Evolutionary conservation across 2,888 invertebrate genomes (phyloP).

Genomic region (Sycophila texana): DNA sequence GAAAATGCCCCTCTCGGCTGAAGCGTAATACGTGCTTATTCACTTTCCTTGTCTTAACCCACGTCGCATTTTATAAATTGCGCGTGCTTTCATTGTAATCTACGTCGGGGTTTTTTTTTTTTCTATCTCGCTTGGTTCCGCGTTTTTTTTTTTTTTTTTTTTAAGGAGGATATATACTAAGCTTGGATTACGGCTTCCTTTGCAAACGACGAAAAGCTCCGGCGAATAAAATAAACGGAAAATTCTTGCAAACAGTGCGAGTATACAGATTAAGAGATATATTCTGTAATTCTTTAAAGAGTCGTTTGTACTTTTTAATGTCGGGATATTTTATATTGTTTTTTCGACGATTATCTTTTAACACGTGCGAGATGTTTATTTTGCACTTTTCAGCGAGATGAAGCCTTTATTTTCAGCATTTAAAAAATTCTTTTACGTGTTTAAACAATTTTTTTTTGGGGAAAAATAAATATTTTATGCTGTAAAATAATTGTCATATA

Average conservation of each 20-base stretch:
- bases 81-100: conserved; percentile 10
- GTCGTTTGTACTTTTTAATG: not conserved
- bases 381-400: not conserved
- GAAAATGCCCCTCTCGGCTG: conserved; percentile 1
- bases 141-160: not conserved
- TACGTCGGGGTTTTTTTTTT: not conserved
- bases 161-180: not conserved
- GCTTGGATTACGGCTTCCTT: conserved; percentile 16
- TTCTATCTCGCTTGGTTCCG: not conserved
- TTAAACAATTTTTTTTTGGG: too few species aligned
- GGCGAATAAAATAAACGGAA: conserved; percentile 11
- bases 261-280: conserved; percentile 1
- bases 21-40: conserved; percentile 40
- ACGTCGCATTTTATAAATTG: conserved; percentile 25
- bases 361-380: not conserved
- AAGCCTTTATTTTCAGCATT: too few species aligned
- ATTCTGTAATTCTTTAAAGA: conserved; percentile 10
- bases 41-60: conserved; percentile 43
- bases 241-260: not conserved
- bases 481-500: too few species aligned
- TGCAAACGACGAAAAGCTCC: not conserved
- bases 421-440: too few species aligned
- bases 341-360: too few species aligned
- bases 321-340: too few species aligned
- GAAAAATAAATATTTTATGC: too few species aligned